Percentiles rank a stretch among this genome's conserved stretches.
phyloP scores from a whole-genome alignment of 2,797 vertebrate genomes.

The Agapornis canus region DNA sequence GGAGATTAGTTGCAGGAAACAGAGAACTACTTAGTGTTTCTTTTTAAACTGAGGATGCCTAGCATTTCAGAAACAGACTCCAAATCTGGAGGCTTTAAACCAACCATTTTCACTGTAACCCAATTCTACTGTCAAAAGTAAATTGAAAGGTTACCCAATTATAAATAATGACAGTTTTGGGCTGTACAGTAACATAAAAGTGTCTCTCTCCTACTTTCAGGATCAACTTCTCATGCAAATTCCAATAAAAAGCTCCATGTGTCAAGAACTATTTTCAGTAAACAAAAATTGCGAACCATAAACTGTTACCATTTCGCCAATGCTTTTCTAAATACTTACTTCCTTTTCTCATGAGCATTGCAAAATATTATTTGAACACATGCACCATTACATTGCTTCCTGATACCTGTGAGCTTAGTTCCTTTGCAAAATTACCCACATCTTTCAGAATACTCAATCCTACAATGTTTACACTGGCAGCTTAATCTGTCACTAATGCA shows the following conservation, averaged over 20 bases:
- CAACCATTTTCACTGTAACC: neutral
- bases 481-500: conserved; percentile 33
- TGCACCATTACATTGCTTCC: neutral
- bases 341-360: conserved; percentile 58
- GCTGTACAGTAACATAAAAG: neutral
- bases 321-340: conserved; percentile 48
- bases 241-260: neutral
- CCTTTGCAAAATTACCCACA: conserved; percentile 12
- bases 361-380: conserved; percentile 42
- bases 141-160: neutral
- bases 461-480: conserved; percentile 38
- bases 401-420: neutral
- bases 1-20: neutral
- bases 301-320: conserved; percentile 38
- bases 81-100: neutral
- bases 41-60: neutral
- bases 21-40: neutral
- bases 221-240: neutral
- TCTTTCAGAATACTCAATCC: conserved; percentile 30
- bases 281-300: conserved; percentile 46
- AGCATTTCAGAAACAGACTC: neutral
- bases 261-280: conserved; percentile 30
- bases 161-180: neutral
- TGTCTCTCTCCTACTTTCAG: neutral
- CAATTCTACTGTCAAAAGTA: neutral